These are phyloP conservation scores for Lanistes nyassanus DNA, from an alignment of 1,140 invertebrate genomes.

Conservation along the genomic window DNA sequence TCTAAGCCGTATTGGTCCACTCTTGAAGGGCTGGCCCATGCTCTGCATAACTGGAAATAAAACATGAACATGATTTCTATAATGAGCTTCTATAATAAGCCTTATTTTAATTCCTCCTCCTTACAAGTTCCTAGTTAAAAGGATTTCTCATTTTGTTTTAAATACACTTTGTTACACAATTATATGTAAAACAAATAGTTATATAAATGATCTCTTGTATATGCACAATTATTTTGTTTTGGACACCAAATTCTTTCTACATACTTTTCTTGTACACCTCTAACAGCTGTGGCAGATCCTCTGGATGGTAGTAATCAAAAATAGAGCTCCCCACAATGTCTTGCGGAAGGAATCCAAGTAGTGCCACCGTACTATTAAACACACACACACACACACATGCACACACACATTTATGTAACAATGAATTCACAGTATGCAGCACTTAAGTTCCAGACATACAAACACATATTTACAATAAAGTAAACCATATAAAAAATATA, in stretches of 20 bases:
- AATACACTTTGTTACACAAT: background rate
- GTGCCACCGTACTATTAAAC: conserved; percentile 76
- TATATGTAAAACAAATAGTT: too few relatives aligned
- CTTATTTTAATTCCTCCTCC: background rate
- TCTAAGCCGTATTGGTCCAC: conserved; percentile 82
- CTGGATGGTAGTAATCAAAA: conserved; percentile 88
- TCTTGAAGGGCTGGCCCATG: conserved; percentile 77
- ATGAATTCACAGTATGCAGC: background rate
- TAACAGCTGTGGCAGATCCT: conserved; percentile 82
- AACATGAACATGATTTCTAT: too few relatives aligned
- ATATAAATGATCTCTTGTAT: too few relatives aligned
- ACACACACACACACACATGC: background rate
- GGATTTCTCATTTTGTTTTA: background rate
- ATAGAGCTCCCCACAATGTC: conserved; percentile 85
- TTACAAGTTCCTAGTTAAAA: background rate
- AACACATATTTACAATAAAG: background rate
- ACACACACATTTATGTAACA: background rate
- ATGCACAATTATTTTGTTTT: too few relatives aligned
- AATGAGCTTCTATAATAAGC: too few relatives aligned
- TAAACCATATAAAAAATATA: background rate
- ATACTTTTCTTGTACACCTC: conserved; percentile 85
- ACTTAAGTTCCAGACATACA: too few relatives aligned
- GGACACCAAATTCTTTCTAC: conserved; percentile 33
- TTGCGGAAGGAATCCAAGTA: conserved; percentile 88
- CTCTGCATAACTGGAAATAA: conserved; percentile 70